These are phyloP conservation scores for Drosophila tani DNA, from an alignment of 1,140 invertebrate species.

Conservation along the genomic window DNA sequence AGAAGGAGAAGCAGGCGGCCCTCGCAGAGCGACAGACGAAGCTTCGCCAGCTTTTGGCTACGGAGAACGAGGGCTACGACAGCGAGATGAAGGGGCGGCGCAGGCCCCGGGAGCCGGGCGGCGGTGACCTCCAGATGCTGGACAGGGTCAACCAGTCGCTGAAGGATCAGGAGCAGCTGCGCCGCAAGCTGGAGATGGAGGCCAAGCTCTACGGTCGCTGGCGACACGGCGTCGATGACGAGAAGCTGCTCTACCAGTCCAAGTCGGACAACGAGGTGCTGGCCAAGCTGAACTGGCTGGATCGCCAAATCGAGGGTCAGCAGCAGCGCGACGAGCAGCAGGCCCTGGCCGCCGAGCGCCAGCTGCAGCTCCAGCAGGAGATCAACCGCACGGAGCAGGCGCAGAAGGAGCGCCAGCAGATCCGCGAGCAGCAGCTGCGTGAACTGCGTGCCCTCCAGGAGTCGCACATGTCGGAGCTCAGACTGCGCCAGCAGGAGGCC, in stretches of 20 bases:
- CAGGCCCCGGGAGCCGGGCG: conserved; percentile 10
- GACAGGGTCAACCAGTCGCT: conserved; percentile 83
- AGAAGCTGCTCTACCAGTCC: conserved; percentile 82
- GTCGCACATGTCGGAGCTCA: conserved; percentile 68
- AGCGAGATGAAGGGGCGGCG: conserved; percentile 83
- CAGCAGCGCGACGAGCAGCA: conserved; percentile 85
- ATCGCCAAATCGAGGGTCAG: conserved; percentile 85
- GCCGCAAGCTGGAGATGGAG: conserved; percentile 85
- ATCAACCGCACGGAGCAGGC: conserved; percentile 64
- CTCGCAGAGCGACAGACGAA: conserved; percentile 85
- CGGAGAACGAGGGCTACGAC: conserved; percentile 85
- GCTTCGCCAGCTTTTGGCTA: conserved; percentile 85
- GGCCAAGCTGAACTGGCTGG: conserved; percentile 86
- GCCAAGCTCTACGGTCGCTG: conserved; percentile 86
- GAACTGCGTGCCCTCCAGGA: conserved; percentile 75
- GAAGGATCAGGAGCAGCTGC: conserved; percentile 85
- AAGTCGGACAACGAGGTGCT: conserved; percentile 80
- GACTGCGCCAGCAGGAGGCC: conserved; percentile 64
- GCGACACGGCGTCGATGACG: conserved; percentile 82
- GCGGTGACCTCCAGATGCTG: conserved; percentile 68
- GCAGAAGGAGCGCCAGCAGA: conserved; percentile 69
- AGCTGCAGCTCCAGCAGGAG: conserved; percentile 83
- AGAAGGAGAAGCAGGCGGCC: conserved; percentile 84
- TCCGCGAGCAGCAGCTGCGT: conserved; percentile 74
- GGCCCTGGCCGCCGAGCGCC: conserved; percentile 72